Conservation (phyloP, 2,797 vertebrate species). For the Galagoides demidoff region DNA sequence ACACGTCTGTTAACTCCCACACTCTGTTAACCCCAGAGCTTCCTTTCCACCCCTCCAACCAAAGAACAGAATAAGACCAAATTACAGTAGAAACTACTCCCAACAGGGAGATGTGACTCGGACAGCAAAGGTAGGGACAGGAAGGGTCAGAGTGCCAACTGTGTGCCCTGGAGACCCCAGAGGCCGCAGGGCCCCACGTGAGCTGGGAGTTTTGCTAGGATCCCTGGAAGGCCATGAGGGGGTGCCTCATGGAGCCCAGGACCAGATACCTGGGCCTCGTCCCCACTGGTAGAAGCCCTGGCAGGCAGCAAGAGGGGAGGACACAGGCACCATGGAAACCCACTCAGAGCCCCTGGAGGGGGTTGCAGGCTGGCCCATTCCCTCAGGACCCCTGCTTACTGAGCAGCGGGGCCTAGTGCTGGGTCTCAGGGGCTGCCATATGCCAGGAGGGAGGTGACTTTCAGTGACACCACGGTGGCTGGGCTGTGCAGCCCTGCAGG, state of each 20-base stretch:
- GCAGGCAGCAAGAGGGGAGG: conserved; percentile 23
- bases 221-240: not conserved
- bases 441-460: not conserved
- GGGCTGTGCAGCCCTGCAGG: not conserved
- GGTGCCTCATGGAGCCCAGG: not conserved
- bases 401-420: too few species aligned
- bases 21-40: not conserved
- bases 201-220: not conserved
- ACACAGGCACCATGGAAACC: conserved; percentile 37
- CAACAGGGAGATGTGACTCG: not conserved
- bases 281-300: not conserved
- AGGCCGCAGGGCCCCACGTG: not conserved
- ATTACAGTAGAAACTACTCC: not conserved
- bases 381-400: too few species aligned
- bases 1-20: too few species aligned
- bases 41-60: not conserved
- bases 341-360: not conserved
- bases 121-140: not conserved
- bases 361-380: not conserved
- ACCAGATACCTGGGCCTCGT: conserved; percentile 16
- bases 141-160: not conserved
- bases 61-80: not conserved
- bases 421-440: not conserved
- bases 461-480: not conserved
- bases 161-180: not conserved